Conservation (phyloP, 2,797 vertebrate species). For the Schizopygopsis malacanthus region DNA sequence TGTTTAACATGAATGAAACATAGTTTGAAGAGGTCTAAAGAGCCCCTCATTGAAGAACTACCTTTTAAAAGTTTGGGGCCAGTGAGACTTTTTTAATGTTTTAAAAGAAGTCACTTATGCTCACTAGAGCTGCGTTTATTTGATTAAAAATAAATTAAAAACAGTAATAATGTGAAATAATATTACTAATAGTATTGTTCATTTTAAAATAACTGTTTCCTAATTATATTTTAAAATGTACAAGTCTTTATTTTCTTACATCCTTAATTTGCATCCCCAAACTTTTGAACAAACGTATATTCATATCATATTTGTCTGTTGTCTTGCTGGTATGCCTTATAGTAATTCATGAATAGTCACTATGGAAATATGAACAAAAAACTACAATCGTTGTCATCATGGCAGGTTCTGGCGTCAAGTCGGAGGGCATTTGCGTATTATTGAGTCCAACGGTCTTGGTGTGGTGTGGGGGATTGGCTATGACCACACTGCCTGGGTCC, state of each 20-base stretch:
- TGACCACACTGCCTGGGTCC: constrained; percentile 92
- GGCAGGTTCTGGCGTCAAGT: constrained; percentile 97
- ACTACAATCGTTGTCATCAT: not conserved
- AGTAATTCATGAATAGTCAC: not conserved
- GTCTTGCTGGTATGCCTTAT: not conserved
- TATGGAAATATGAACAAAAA: not conserved
- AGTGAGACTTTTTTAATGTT: not conserved
- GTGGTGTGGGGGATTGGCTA: constrained; percentile 95
- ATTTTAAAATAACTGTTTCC: too few species aligned
- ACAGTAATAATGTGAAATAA: too few species aligned
- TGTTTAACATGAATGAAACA: not conserved
- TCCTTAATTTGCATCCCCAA: not conserved
- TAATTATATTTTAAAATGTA: not conserved
- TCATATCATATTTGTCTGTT: not conserved
- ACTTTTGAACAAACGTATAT: not conserved
- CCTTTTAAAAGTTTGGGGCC: not conserved
- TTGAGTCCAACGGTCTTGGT: constrained; percentile 88
- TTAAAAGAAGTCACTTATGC: not conserved
- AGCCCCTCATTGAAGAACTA: not conserved
- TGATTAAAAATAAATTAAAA: too few species aligned
- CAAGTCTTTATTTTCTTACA: not conserved
- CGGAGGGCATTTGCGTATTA: constrained; percentile 88
- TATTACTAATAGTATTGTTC: too few species aligned
- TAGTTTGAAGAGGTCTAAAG: not conserved
- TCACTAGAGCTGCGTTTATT: not conserved